Evolutionary conservation across 2,797 vertebrate species (phyloP), one percentile per base, ranked within the genome.

Genomic region (Diplodus puntazzo): DNA sequence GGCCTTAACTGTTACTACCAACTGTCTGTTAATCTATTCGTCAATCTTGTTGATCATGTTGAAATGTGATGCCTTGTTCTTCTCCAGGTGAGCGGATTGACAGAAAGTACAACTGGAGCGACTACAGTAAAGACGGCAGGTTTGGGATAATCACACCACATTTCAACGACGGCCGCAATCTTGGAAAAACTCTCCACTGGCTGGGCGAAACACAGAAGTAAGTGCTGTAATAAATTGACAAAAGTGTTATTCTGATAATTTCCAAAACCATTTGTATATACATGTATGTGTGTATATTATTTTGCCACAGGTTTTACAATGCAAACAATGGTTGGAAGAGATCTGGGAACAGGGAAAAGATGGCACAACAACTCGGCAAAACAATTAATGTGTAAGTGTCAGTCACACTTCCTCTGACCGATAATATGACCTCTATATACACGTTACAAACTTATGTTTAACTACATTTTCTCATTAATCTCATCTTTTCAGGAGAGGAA

Each of bases 81-180:
- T 0, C 62, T 77, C 0, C 75, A 97, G 95, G 95, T 34, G 95
- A 96, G 79, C 86, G 43, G 61, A 77, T 96, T 70, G 94, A 97
- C 49, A 94, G 97, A 80, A 97, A 96, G 46, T 98, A 97, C 65
- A 87, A 96, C 66, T 86, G 86, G 11, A 88, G 82, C 50, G 91
- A 73, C 50, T 94, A 87, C 58, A 81, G 88, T 55, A 95, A 93
- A 83, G 93, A 95, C 78, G 85, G 86, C 55, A 80, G 86, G 34
- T 98, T 96, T 69, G 97, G 97, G 80, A 79, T 92, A 30, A 75
- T 89, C 79, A 97, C 96, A 0, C 96, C 97, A 57, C 96, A 97
- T 84, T 93, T 71, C 75, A 94, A 88, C 20, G 96, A 98, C 58
- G 98, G 97, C 0, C 81, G 85, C 68, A 84, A 59, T 21, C 50